phyloP scores from a whole-genome alignment of 2,888 invertebrate species.

The Melipona beecheii region DNA sequence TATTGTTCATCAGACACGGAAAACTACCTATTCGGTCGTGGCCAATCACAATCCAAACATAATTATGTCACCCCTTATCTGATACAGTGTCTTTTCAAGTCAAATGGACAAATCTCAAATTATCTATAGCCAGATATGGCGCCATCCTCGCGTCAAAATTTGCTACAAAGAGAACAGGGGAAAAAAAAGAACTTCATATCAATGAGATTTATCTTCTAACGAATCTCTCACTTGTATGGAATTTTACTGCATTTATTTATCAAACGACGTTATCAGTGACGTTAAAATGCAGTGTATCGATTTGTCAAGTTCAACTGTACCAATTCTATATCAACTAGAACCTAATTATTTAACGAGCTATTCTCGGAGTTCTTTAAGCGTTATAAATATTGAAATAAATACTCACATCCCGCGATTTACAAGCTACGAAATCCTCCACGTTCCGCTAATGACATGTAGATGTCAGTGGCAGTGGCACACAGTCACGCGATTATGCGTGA shows the following conservation, averaged over 20 bases:
- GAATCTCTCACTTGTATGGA: background rate
- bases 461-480: slow-evolving; percentile 3
- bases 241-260: background rate
- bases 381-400: slow-evolving; percentile 1
- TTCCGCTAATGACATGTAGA: background rate
- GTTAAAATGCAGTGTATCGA: background rate
- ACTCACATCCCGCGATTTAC: background rate
- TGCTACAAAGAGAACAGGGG: background rate
- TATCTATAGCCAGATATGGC: slow-evolving; percentile 15
- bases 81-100: slow-evolving; percentile 35
- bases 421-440: background rate
- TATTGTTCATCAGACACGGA: slow-evolving; percentile 46
- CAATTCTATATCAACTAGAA: background rate
- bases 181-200: background rate
- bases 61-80: slow-evolving; percentile 60
- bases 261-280: background rate
- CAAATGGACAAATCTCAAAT: slow-evolving; percentile 12
- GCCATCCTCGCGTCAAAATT: background rate
- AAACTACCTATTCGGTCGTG: slow-evolving; percentile 59
- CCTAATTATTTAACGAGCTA: background rate
- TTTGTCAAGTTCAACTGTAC: background rate
- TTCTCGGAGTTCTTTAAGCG: background rate
- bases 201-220: background rate
- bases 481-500: background rate
- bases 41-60: slow-evolving; percentile 58